Base-by-base conservation (phyloP, 2,113 vertebrate genomes). In the Leucoraja erinaceus region DNA sequence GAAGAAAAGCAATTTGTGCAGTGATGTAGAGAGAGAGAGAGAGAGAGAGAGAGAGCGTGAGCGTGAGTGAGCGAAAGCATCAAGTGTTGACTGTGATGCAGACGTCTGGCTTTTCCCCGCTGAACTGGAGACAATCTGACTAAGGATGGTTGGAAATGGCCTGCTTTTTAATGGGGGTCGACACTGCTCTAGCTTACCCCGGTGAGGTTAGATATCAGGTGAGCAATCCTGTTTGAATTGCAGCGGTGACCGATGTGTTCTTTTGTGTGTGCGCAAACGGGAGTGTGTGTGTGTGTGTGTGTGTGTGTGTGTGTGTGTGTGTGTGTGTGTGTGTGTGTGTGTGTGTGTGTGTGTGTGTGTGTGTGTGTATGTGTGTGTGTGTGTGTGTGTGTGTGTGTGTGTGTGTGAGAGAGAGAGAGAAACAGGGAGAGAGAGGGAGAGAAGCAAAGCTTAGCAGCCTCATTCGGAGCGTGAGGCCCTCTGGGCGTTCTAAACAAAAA, bases 51-150 rank as follows among this genome's bases (percentile, higher is more conserved):
- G 90, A 1, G 38, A 47, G 38, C 38, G 38, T 47, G 84, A 88
- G 84, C 38, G 18, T 72, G 77, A 79, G 77, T 38, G 66, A 90
- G 88, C 68, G 66, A 91, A 47, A 91, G 90, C 66, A 91, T 91
- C 90, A 91, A 91, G 66, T 91, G 90, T 91, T 91, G 90, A 72
- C 88, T 91, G 88, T 91, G 88, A 91, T 91, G 90, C 90, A 91
- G 70, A 72, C 66, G 90, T 72, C 90, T 91, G 38, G 90, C 68
- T 70, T 91, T 84, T 70, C 90, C 90, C 90, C 12, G 90, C 33
- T 91, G 90, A 91, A 72, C 66, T 91, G 68, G 90, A 91, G 66
- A 91, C 33, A 2, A 68, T 74, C 90, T 91, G 90, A 68, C 90
- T 91, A 47, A 91, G 90, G 90, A 91, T 91, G 90, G 68, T 72